These are phyloP conservation scores for Euphydryas editha DNA, from an alignment of 2,888 invertebrate species.

Conservation along the genomic window DNA sequence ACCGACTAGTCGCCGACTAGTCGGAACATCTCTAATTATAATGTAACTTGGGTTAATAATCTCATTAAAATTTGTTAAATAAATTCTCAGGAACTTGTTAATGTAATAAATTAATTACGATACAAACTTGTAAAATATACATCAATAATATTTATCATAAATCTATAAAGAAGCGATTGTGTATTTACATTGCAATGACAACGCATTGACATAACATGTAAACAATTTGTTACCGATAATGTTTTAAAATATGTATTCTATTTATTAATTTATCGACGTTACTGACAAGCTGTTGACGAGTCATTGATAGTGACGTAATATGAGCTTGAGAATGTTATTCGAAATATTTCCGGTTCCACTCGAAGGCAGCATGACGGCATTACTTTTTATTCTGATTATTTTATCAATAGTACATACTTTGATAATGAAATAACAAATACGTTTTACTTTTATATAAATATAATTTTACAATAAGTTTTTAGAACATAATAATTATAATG, in stretches of 20 bases:
- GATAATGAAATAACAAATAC: not conserved
- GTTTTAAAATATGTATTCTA: not conserved
- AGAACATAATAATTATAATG: no score
- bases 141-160: not conserved
- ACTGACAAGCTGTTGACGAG: conserved; percentile 29
- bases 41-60: no score
- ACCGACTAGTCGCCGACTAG: no score
- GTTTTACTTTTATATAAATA: no score
- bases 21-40: no score
- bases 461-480: no score
- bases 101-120: no score
- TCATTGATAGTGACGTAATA: conserved; percentile 37
- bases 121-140: no score
- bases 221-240: not conserved
- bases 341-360: conserved; percentile 54
- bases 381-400: not conserved
- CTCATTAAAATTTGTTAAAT: no score
- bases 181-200: not conserved
- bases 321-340: conserved; percentile 52
- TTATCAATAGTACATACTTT: not conserved
- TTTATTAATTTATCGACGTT: conserved; percentile 6
- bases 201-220: not conserved
- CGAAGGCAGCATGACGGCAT: conserved; percentile 29
- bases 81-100: no score
- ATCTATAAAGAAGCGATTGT: not conserved